These are phyloP conservation scores for Dipodomys spectabilis DNA, from an alignment of 2,113 vertebrate species.

Conservation along the genomic window DNA sequence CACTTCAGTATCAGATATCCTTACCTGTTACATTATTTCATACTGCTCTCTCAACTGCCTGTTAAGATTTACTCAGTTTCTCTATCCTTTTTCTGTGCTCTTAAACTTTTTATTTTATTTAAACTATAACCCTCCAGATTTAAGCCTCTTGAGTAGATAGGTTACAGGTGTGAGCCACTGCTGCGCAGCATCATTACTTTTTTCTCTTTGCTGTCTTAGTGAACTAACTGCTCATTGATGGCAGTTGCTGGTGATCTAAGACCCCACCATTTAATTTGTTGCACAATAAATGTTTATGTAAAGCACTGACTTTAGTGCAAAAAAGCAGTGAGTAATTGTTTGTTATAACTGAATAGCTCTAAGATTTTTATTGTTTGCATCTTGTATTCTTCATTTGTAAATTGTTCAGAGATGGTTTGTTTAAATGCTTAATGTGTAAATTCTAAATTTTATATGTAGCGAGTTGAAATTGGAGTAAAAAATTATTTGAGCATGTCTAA, in stretches of 20 bases:
- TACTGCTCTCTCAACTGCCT: background rate
- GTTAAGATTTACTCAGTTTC: background rate
- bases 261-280: background rate
- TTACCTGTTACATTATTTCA: background rate
- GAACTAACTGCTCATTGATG: background rate
- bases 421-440: slow-evolving; percentile 21
- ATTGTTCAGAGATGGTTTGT: slow-evolving; percentile 12
- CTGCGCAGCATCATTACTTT: background rate
- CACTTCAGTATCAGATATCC: background rate
- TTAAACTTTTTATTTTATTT: background rate
- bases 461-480: slow-evolving; percentile 36
- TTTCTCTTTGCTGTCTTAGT: background rate
- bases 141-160: no score
- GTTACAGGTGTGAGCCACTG: no score
- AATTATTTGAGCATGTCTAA: slow-evolving; percentile 31
- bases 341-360: slow-evolving; percentile 3
- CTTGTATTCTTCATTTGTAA: slow-evolving; percentile 37
- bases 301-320: slow-evolving; percentile 22
- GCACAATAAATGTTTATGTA: background rate
- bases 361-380: slow-evolving; percentile 15
- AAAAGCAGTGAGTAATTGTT: slow-evolving; percentile 40
- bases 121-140: no score
- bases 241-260: background rate
- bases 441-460: slow-evolving; percentile 34
- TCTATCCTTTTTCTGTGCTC: slow-evolving; percentile 21